Evolutionary conservation across 2,888 invertebrate genomes (phyloP).

Genomic region (Philereme transversata): DNA sequence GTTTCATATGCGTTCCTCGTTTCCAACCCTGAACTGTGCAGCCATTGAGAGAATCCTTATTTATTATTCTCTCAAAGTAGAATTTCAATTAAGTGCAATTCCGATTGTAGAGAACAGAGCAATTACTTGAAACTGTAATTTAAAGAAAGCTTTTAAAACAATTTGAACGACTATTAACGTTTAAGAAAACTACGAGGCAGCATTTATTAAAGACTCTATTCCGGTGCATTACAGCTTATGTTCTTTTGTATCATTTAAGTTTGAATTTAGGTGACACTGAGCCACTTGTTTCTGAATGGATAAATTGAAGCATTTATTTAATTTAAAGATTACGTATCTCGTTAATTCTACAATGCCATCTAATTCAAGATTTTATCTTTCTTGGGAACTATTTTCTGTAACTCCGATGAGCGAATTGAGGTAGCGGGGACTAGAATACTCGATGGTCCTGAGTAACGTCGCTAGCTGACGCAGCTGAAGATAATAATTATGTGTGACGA

Average conservation of each 20-base stretch:
- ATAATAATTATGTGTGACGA: no score
- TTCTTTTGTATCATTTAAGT: conserved; percentile 13
- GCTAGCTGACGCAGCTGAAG: no score
- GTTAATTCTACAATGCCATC: conserved; percentile 18
- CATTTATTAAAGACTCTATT: conserved; percentile 15
- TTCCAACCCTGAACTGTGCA: no score
- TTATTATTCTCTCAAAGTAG: conserved; percentile 27
- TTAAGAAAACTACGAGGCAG: not conserved
- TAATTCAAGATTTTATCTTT: conserved; percentile 25
- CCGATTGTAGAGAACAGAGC: conserved; percentile 32
- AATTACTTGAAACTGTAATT: conserved; percentile 39
- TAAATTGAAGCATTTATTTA: conserved; percentile 54
- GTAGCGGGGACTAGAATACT: no score
- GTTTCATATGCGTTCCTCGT: no score
- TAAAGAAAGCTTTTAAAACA: conserved; percentile 36
- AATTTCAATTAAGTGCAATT: conserved; percentile 40
- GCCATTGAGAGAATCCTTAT: conserved; percentile 22
- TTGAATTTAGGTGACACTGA: conserved; percentile 22
- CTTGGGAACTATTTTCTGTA: conserved; percentile 9
- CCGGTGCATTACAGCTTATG: not conserved
- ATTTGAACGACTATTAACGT: conserved; percentile 25
- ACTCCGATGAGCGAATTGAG: no score
- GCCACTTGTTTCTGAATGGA: conserved; percentile 47
- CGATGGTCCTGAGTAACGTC: no score
- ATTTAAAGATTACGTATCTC: conserved; percentile 48